Base-by-base conservation (phyloP, 2,888 invertebrate genomes). In the Coleophora deauratella region DNA sequence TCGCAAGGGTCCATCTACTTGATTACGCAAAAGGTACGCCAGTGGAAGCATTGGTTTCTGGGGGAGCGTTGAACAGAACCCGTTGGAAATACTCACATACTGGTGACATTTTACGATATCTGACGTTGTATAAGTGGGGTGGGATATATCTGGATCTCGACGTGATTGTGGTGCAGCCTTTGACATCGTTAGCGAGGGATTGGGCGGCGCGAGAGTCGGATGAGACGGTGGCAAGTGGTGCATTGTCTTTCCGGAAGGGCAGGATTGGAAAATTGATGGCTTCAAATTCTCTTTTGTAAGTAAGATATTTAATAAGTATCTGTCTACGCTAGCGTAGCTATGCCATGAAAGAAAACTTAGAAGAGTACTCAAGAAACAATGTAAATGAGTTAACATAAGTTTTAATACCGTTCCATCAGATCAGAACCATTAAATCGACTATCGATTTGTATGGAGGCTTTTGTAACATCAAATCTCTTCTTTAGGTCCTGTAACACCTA, bases 131-230 rank as follows among this genome's bases (percentile, higher is more conserved):
- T 87, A 93, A 91, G 59, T 93, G 88, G 66, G 92, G 93, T 9
- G 94, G 94, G 0, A 89, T 93, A 38, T 94, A 93, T 62, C 66
- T 94, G 39, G 94, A 94, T 56, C 72, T 92, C 50, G 94, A 94
- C 64, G 88, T 93, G 2, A 82, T 94, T 10, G 88, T 93, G 2
- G 85, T 88, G 13, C 91, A 88, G 49, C 75, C 87, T 4, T 60
- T 93, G 33, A 82, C 87, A 13, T 62, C 74, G 2, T 59, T 91
- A 37, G 75, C 65, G 1, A 69, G 65, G 21, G 91, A 92, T 64
- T 91, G 88, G 68, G 89, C 89, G 1, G 90, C 90, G 1, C 87
- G 87, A 4, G 90, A 91, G 44, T 88, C 89, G 66, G 73, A 49
- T 59, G 65, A 3, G 65, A 72, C 86, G 37, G 87, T 93, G 0